Percentiles rank a stretch among this genome's conserved stretches.
phyloP scores from a whole-genome alignment of 2,113 vertebrate genomes.

The Myodes glareolus region DNA sequence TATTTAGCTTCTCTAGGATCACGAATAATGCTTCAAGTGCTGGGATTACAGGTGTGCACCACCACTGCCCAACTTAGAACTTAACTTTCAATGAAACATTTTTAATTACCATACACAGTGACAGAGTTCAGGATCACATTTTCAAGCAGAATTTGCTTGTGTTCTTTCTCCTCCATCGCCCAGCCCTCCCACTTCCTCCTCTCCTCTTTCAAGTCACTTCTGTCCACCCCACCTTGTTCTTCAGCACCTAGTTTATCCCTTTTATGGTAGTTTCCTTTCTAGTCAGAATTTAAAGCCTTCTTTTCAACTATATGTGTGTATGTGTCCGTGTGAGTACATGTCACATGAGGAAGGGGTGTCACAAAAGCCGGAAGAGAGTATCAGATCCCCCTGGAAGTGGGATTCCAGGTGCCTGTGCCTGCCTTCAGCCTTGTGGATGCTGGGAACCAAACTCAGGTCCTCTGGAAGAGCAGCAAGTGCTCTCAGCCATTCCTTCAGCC shows the following conservation, averaged over 20 bases:
- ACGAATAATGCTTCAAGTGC: neutral
- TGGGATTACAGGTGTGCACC: neutral
- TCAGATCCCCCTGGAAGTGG: neutral
- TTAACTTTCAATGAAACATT: neutral
- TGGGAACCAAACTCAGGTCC: neutral
- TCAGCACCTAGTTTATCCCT: neutral
- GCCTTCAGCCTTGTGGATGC: no score
- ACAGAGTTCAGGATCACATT: neutral
- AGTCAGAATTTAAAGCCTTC: neutral
- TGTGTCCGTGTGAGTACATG: neutral
- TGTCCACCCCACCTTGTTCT: neutral
- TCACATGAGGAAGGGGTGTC: no score
- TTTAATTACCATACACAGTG: neutral
- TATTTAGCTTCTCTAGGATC: no score
- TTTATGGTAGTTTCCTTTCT: neutral
- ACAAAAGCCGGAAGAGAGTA: neutral
- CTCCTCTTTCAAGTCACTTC: neutral
- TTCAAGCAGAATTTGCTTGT: neutral
- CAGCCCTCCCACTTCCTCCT: neutral
- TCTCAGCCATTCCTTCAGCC: neutral
- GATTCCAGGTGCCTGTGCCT: no score
- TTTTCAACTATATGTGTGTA: neutral
- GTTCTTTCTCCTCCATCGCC: no score
- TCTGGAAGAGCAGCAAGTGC: neutral
- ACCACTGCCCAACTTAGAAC: neutral